phyloP scores from a whole-genome alignment of 2,797 vertebrate genomes.

The Synanceia verrucosa region DNA sequence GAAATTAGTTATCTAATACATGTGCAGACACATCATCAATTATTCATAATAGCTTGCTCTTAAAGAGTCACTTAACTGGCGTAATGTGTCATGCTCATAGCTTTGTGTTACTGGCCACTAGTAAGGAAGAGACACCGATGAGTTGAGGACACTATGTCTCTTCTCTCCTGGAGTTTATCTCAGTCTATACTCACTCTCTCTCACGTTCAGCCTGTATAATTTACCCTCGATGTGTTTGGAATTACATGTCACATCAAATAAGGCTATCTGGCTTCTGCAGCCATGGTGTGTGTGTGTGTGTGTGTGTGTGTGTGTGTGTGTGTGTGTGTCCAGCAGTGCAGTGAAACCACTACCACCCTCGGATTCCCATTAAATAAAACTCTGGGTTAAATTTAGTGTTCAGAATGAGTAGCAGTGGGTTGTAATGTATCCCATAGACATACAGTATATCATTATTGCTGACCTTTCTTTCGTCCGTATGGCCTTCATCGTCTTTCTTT shows the following conservation, averaged over 20 bases:
- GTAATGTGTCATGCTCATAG: slow-evolving; percentile 14
- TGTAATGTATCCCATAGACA: slow-evolving; percentile 34
- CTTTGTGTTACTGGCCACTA: slow-evolving; percentile 4
- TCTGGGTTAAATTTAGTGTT: slow-evolving; percentile 22
- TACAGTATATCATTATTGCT: slow-evolving; percentile 23
- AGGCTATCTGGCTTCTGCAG: slow-evolving; percentile 54
- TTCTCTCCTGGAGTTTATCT: slow-evolving; percentile 34
- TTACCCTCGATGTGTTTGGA: slow-evolving; percentile 59
- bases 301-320: background rate
- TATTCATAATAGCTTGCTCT: slow-evolving; percentile 22
- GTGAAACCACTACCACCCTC: background rate
- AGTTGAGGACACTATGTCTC: slow-evolving; percentile 4
- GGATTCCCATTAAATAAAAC: slow-evolving; percentile 34
- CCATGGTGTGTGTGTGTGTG: slow-evolving; percentile 9
- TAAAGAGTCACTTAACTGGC: slow-evolving; percentile 33
- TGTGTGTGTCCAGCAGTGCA: background rate
- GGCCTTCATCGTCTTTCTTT: slow-evolving; percentile 61
- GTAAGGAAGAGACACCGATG: slow-evolving; percentile 10
- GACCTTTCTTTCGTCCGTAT: slow-evolving; percentile 33
- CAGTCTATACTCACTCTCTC: slow-evolving; percentile 8
- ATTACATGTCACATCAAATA: slow-evolving; percentile 71
- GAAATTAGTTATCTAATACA: slow-evolving; percentile 5
- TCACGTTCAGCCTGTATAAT: slow-evolving; percentile 51
- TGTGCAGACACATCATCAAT: slow-evolving; percentile 7
- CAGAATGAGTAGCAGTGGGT: slow-evolving; percentile 14